Percentiles rank a stretch among this genome's conserved stretches.
phyloP scores from a whole-genome alignment of 2,113 vertebrate genomes.

The Thymallus thymallus region DNA sequence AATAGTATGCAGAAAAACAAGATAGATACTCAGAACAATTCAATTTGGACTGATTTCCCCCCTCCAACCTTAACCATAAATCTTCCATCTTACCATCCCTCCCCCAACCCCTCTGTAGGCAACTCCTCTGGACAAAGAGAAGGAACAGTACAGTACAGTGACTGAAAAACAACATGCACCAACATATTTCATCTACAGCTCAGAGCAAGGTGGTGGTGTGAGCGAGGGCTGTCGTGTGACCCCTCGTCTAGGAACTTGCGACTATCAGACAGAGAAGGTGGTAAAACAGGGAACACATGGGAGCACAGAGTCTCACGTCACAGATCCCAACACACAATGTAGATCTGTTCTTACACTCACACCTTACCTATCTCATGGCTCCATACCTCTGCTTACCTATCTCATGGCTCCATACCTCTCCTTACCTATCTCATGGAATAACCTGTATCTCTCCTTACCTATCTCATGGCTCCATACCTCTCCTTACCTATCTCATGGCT shows the following conservation, averaged over 20 bases:
- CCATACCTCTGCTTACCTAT: too few species aligned
- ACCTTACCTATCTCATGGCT: background rate
- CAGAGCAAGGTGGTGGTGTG: background rate
- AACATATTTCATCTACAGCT: slow-evolving; percentile 2
- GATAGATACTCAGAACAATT: too few species aligned
- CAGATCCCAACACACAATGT: background rate
- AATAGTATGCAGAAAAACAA: too few species aligned
- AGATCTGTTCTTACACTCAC: slow-evolving; percentile 1
- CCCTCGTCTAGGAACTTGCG: slow-evolving; percentile 13
- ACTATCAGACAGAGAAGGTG: slow-evolving; percentile 16
- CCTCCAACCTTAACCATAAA: background rate
- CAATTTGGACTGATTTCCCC: background rate
- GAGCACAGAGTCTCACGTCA: slow-evolving; percentile 34
- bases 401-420: too few species aligned
- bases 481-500: too few species aligned
- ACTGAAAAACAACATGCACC: background rate
- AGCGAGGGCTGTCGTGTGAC: background rate
- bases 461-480: background rate
- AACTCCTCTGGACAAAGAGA: background rate
- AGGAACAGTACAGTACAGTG: background rate
- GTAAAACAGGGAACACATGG: slow-evolving; percentile 61
- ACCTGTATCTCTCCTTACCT: background rate
- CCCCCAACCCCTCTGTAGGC: background rate
- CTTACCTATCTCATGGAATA: too few species aligned
- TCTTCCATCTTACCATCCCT: too few species aligned